These are phyloP conservation scores for Ardeotis arabs DNA, from an alignment of 2,113 vertebrate genomes.

Conservation along the genomic window DNA sequence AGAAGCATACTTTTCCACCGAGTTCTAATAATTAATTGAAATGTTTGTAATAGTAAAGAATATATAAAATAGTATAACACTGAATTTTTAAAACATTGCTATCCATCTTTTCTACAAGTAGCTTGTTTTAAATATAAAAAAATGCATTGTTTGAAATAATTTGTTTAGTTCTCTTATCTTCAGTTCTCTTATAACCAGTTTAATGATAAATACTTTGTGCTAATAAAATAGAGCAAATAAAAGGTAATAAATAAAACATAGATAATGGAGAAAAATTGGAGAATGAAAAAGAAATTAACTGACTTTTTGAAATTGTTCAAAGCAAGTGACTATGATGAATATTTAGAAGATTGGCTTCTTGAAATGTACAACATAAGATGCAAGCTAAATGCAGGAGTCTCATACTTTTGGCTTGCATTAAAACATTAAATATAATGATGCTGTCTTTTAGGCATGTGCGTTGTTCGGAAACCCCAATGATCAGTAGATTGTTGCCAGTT, in stretches of 20 bases:
- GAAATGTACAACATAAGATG: background rate
- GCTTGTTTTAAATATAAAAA: background rate
- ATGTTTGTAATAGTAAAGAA: background rate
- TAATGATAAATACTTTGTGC: background rate
- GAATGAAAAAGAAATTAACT: background rate
- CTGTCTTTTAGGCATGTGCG: background rate
- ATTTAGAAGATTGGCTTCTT: background rate
- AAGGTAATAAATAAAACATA: background rate
- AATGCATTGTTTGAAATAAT: background rate
- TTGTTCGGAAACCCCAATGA: background rate
- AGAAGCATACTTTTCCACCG: background rate
- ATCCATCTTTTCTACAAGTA: background rate
- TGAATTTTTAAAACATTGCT: background rate
- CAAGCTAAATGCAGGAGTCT: background rate
- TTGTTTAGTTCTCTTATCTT: background rate
- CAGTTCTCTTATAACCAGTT: background rate
- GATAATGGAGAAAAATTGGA: background rate
- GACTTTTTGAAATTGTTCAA: background rate
- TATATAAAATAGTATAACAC: background rate
- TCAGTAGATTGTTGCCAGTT: background rate
- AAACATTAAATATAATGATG: background rate
- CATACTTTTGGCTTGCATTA: background rate
- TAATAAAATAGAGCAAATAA: background rate
- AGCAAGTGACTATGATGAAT: background rate
- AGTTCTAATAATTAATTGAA: constrained; percentile 6